Base-by-base conservation (phyloP, 2,888 invertebrate genomes). In the Arge pagana region DNA sequence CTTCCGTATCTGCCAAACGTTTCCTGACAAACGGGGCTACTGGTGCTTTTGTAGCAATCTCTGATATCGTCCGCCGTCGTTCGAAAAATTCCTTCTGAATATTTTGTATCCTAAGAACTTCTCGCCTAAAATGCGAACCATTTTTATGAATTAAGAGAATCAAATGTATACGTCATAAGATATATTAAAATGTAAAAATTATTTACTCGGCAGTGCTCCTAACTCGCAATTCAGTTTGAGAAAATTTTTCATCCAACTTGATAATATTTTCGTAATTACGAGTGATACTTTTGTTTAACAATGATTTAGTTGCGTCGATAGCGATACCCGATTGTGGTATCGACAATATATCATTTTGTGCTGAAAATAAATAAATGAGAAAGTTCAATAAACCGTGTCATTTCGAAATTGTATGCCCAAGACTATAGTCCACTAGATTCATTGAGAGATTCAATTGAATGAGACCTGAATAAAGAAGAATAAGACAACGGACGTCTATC, bases 11-110 rank as follows among this genome's bases (percentile, higher is more conserved):
- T 3, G 37, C 19, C n/a, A 74, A 55, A 39, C 58, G 57, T 39
- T 65, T 65, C 48, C 64, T 65, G 21, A 68, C 55, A 4, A 54
- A 57, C 26, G 56, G 18, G 37, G 59, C 59, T 52, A 64, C 66
- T n/a, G 69, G 63, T 3, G 68, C 71, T 16, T 45, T 23, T 13
- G 50, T 23, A 3, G 53, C 51, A 30, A 61, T 18, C 36, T 58
- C 54, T 26, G 33, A 30, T 10, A 72, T 24, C 11, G 52, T 49
- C 33, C 63, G 57, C 51, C 62, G 63, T 5, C 24, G 53, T 31
- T 67, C 60, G 28, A 70, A 68, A 30, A 68, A 45, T 33, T 66
- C 57, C 4, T 54, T 37, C 49, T 64, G 67, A 36, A 62, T 43
- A 18, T 54, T 52, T 28, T 40, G 26, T 16, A 64, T 57, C 15